Percentiles rank a stretch among this genome's conserved stretches.
Conservation (phyloP, 2,113 vertebrate genomes). For the Macrotus californicus region DNA sequence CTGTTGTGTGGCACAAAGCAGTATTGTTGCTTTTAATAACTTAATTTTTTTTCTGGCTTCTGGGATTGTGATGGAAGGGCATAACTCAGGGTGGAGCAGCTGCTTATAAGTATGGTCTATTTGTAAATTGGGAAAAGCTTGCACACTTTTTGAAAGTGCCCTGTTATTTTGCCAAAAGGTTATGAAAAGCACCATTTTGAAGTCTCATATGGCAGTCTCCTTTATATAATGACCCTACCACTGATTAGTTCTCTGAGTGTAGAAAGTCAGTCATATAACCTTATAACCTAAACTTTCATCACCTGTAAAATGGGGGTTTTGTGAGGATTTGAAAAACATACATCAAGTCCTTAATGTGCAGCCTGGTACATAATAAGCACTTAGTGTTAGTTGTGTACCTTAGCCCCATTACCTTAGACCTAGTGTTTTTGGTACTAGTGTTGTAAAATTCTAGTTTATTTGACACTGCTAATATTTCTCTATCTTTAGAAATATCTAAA, state of each 20-base stretch:
- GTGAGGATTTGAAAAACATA: not conserved
- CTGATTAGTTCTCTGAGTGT: not conserved
- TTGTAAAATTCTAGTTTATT: not conserved
- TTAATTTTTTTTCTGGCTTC: constrained; percentile 2
- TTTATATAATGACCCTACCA: not conserved
- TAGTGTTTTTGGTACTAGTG: not conserved
- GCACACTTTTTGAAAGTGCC: not conserved
- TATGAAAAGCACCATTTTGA: not conserved
- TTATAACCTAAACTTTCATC: not conserved
- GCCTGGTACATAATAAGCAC: not conserved
- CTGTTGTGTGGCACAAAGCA: not conserved
- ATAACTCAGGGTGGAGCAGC: not conserved
- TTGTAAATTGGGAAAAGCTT: not conserved
- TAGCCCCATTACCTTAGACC: not conserved
- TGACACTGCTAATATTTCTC: not conserved
- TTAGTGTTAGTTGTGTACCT: not conserved
- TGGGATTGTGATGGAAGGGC: not conserved
- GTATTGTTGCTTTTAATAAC: not conserved
- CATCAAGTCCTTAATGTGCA: not conserved
- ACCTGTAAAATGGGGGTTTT: not conserved
- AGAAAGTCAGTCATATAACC: not conserved
- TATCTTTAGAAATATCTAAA: constrained; percentile 17
- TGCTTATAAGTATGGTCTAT: not conserved
- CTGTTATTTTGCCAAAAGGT: not conserved
- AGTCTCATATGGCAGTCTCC: not conserved